Evolutionary conservation across 2,113 vertebrate genomes (phyloP).

Genomic region (Cnemophilus loriae): DNA sequence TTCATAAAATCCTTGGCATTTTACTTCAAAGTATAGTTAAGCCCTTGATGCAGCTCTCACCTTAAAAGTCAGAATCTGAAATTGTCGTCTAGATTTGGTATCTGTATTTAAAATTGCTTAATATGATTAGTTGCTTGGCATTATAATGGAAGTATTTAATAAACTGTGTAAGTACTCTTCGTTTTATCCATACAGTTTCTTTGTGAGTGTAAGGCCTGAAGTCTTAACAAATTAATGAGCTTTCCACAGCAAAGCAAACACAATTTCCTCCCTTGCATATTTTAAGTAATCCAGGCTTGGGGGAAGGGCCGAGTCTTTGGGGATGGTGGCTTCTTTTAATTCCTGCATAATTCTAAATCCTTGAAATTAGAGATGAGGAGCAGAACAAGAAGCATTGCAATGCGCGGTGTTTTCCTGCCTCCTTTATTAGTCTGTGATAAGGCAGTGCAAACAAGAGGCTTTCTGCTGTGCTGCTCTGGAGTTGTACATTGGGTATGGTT

Average conservation of each 20-base stretch:
- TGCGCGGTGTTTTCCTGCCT: not conserved
- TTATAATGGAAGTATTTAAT: conserved; percentile 18
- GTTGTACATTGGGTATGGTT: not conserved
- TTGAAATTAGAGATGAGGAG: not conserved
- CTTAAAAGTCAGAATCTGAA: not conserved
- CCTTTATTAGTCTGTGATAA: not conserved
- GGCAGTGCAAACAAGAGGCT: not conserved
- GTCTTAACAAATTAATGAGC: conserved; percentile 43
- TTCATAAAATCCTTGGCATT: not conserved
- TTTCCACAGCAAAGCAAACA: conserved; percentile 31
- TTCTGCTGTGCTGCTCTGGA: not conserved
- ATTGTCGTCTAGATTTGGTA: not conserved
- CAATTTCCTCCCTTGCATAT: not conserved
- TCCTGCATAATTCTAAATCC: not conserved
- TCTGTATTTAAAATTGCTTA: not conserved
- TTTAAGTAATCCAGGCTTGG: not conserved
- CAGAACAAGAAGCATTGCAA: not conserved
- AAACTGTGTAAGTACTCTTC: not conserved
- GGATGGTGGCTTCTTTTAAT: not conserved
- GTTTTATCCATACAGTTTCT: not conserved
- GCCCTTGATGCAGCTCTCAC: not conserved
- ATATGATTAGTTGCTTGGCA: not conserved
- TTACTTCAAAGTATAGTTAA: not conserved
- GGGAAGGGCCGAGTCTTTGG: not conserved
- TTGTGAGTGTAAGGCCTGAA: conserved; percentile 16